Base-by-base conservation (phyloP, 2,888 invertebrate genomes). In the Chrysolina americana region DNA sequence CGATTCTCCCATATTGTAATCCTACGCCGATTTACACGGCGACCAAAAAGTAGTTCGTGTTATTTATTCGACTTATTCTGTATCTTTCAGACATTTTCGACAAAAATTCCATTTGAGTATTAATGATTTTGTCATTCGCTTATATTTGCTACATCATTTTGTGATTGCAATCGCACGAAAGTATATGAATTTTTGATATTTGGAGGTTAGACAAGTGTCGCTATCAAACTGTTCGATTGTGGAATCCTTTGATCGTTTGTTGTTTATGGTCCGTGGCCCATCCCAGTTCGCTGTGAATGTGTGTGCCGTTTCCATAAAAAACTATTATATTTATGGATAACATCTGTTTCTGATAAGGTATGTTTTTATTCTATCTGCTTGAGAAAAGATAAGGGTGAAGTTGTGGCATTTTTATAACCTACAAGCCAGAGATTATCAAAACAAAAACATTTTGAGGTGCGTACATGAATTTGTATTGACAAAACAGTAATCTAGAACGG, bases 271-370 rank as follows among this genome's bases (percentile, higher is more conserved):
- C 85, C 87, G 79, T 83, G 87, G 88, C 88, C 88, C 88, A 88
- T 88, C 88, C 88, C 88, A 88, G 88, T 87, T 87, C 83, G 87
- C 87, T 87, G 87, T 87, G 88, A 83, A 87, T 88, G 87, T 88
- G 87, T 87, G 84, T 88, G 88, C 87, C 87, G 87, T 86, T 85
- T 85, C 85, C 85, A 85, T 86, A 86, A 84, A 80, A 81, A 82
- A 83, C 80, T 78, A 81, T 53, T 80, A 83, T 83, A 77, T 86
- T 86, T 85, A 87, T 87, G 87, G 87, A 87, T 87, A 83, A 84
- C 83, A 82, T 81, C 81, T 85, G 76, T 80, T 85, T 84, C 85
- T 87, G 86, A 87, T 87, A 87, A 86, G 85, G 88, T 88, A 82
- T 81, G 84, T 74, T 65, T 68, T 65, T 36, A 15, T 73, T 66